Percentiles rank a stretch among this genome's conserved stretches.
Conservation (phyloP, 2,797 vertebrate genomes). For the Spinus olivaceus region DNA sequence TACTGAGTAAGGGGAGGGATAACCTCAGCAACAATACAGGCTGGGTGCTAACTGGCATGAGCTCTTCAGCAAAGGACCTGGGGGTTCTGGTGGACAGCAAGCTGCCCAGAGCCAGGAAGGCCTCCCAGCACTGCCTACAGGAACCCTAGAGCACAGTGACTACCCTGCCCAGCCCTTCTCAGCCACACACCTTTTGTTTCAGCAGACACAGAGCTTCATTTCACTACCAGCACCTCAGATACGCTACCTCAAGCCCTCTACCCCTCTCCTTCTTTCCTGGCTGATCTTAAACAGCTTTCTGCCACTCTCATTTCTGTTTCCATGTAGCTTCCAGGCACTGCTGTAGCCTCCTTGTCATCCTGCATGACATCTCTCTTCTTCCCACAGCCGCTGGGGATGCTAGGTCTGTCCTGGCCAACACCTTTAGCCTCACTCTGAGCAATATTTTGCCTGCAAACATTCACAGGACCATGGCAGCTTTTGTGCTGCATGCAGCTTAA, state of each 20-base stretch:
- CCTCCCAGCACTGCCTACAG: accelerated
- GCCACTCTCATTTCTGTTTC: not conserved
- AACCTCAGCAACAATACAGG: not conserved
- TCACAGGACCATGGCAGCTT: not conserved
- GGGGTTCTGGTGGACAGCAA: not conserved
- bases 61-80: not conserved
- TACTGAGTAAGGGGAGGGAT: not conserved
- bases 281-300: not conserved
- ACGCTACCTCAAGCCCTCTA: not conserved
- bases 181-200: not conserved
- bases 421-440: not conserved
- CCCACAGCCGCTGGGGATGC: not conserved
- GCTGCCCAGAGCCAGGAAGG: not conserved
- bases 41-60: not conserved
- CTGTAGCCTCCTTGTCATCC: not conserved
- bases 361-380: not conserved
- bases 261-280: not conserved
- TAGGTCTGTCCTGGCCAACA: not conserved
- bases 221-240: not conserved
- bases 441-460: not conserved
- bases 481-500: not conserved
- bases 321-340: not conserved
- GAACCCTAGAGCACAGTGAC: not conserved
- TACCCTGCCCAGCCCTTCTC: not conserved
- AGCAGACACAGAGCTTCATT: not conserved